Evolutionary conservation across 2,113 vertebrate genomes (phyloP).

Genomic region (Myodes glareolus): DNA sequence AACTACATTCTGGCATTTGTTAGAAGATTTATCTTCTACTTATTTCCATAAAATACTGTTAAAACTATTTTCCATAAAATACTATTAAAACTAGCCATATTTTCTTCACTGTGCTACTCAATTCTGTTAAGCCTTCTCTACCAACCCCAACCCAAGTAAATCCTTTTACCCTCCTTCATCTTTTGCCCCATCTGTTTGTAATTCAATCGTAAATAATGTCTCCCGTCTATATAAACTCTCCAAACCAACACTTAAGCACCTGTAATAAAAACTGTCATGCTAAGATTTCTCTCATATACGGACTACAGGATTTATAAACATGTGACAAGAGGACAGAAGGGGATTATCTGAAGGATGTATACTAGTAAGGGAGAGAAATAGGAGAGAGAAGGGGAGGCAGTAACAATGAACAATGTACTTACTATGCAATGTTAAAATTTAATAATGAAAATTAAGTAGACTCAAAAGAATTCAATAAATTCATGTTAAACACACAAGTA

Average conservation of each 20-base stretch:
- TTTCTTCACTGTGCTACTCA: conserved; percentile 25
- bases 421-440: not conserved
- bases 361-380: not conserved
- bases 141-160: conserved; percentile 8
- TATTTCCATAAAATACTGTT: conserved; percentile 36
- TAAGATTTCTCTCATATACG: not conserved
- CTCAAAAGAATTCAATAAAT: not conserved
- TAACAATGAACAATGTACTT: not conserved
- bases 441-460: not conserved
- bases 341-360: not conserved
- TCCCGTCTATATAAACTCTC: not conserved
- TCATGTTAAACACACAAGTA: not conserved
- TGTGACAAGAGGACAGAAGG: not conserved
- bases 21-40: conserved; percentile 13
- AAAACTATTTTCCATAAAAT: conserved; percentile 16
- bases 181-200: not conserved
- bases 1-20: not conserved
- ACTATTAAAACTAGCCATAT: not conserved
- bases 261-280: not conserved
- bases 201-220: not conserved
- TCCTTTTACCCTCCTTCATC: not conserved
- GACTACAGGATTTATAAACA: not conserved
- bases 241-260: not conserved
- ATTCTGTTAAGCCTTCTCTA: conserved; percentile 1
- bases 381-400: not conserved